phyloP scores from a whole-genome alignment of 2,888 invertebrate genomes.

The Notodonta dromedarius region DNA sequence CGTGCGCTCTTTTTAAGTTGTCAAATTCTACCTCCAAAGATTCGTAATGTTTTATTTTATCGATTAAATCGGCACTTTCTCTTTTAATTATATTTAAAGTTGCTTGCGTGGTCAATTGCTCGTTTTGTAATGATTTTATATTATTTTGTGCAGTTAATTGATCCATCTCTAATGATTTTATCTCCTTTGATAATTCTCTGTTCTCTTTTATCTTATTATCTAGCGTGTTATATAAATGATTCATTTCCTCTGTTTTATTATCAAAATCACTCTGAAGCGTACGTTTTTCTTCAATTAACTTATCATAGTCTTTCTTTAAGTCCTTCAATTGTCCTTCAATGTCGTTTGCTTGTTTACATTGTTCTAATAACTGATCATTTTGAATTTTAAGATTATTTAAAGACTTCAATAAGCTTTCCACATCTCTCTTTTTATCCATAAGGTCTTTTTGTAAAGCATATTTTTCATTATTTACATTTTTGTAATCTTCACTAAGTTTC shows the following conservation, averaged over 20 bases:
- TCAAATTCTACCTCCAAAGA: conserved; percentile 52
- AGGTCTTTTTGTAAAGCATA: conserved; percentile 44
- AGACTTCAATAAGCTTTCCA: conserved; percentile 33
- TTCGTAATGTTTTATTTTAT: conserved; percentile 56
- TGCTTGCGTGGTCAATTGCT: conserved; percentile 48
- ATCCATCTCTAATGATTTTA: conserved; percentile 43
- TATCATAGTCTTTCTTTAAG: conserved; percentile 40
- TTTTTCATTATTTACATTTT: conserved; percentile 49
- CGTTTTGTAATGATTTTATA: conserved; percentile 48
- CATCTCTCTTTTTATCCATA: conserved; percentile 41
- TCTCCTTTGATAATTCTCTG: conserved; percentile 41
- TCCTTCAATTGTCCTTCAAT: conserved; percentile 44
- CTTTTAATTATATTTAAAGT: conserved; percentile 48
- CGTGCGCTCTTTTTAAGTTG: conserved; percentile 47
- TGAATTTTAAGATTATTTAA: conserved; percentile 37
- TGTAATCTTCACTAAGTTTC: conserved; percentile 41
- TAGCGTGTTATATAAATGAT: conserved; percentile 48
- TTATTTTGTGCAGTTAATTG: conserved; percentile 40
- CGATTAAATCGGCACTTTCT: conserved; percentile 53
- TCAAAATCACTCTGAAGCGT: conserved; percentile 46
- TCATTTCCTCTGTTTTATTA: conserved; percentile 51
- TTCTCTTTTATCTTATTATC: conserved; percentile 61
- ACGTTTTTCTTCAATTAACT: conserved; percentile 47
- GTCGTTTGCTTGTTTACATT: conserved; percentile 31
- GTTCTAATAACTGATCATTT: conserved; percentile 38